Evolutionary conservation across 2,888 invertebrate species (phyloP), one percentile per base, ranked within the genome.

Genomic region (Lampropteryx suffumata): DNA sequence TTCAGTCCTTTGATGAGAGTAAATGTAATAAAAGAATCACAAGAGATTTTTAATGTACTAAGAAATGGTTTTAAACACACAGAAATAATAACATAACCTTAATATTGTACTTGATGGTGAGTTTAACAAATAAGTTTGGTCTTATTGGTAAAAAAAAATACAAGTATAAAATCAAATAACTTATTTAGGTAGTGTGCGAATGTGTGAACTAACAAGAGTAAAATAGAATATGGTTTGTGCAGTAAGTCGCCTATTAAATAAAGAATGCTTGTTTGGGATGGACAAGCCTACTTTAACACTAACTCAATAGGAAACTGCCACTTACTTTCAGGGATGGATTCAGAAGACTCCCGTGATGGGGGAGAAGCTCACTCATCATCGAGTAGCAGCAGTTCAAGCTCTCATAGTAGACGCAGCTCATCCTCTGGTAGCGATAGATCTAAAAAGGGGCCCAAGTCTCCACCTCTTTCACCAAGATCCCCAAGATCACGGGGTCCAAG

Each of bases 331-430:
- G 90, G 76, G 66, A 92, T 92, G 92, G 92, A 92, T 76, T 92
- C 92, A 12, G 92, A 92, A 78, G 92, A 92, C 76, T 92, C 92
- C 59, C 84, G 87, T 65, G 92, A 92, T 82, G 90, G 82, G 65
- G 76, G 81, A 65, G 76, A 83, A 75, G 79, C 74, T 64, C 81
- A 76, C 51, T 81, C 89, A 61, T 83, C 90, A 62, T 85, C 90
- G 55, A 88, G 88, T 76, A 87, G 88, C 73, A 89, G 89, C 79
- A 90, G 90, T 63, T 82, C 89, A 52, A 83, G 82, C 64, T 89
- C 88, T 36, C 79, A 87, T 56, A 88, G 89, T 65, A 71, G 83
- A 57, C 72, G 82, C 54, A 86, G 87, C 62, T 84, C 90, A 48
- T 87, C 89, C 34, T 84, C 88, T 58, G 81, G 67, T 50, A 86